A percentile compares a stretch with the other conserved stretches of the same genome.
phyloP scores from a whole-genome alignment of 2,888 invertebrate genomes.

The Chrysodeixis includens region DNA sequence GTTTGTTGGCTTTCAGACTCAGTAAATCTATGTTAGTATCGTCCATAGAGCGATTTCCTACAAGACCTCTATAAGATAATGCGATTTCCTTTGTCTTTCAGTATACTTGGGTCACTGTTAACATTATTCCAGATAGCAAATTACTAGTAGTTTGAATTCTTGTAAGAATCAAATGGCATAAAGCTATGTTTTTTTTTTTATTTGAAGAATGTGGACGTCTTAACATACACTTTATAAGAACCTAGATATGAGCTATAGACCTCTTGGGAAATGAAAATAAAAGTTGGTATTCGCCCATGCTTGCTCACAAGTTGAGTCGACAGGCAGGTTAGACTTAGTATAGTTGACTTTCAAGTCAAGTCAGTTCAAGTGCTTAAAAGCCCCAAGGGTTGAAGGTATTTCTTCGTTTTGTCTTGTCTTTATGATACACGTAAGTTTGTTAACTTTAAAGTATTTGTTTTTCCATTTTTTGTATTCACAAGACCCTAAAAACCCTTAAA shows the following conservation, averaged over 20 bases:
- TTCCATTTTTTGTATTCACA: too few species aligned
- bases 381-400: background rate
- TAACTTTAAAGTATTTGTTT: too few species aligned
- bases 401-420: background rate
- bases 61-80: too few species aligned
- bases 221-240: too few species aligned
- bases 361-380: background rate
- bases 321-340: conserved; percentile 14
- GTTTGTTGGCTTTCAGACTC: background rate
- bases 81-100: conserved; percentile 24
- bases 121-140: too few species aligned
- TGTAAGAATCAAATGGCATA: too few species aligned
- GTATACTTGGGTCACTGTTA: too few species aligned
- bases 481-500: too few species aligned
- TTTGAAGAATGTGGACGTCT: too few species aligned
- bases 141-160: too few species aligned
- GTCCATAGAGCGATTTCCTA: background rate
- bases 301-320: conserved; percentile 15
- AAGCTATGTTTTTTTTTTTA: too few species aligned
- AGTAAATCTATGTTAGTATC: conserved; percentile 12
- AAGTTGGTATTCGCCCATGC: conserved; percentile 15
- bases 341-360: background rate
- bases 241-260: conserved; percentile 10
- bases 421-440: too few species aligned
- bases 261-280: conserved; percentile 35